Evolutionary conservation across 1,140 invertebrate genomes (phyloP), one percentile per base, ranked within the genome.

Genomic region (Heliconius himera): DNA sequence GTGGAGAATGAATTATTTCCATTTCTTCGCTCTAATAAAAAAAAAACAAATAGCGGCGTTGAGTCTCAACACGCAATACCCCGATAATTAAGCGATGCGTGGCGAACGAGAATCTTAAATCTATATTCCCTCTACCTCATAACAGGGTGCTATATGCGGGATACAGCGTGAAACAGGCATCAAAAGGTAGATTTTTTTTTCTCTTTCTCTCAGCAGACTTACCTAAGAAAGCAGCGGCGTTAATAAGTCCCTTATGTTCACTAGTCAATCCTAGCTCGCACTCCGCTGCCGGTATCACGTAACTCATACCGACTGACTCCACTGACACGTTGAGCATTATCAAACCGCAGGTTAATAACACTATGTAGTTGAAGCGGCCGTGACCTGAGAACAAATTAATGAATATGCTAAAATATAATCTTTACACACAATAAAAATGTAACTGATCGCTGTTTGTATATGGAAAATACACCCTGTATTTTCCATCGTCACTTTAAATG

Each of bases 251-350:
- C 83, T 96, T 96, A 70, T 96, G 88, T 11, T 94, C 88, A 38
- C 94, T 95, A 16, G 93, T 92, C 26, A 96, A 88, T 4, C 94
- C 78, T 8, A 96, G 91, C 78, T 96, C 96, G 78, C 96, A 96
- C 83, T 96, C 95, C 0, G 95, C 96, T 3, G 95, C 95, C 0
- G 96, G 95, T 82, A 96, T 90, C 22, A 96, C 96, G 78, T 96
- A 96, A 75, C 94, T 95, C 90, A 95, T 95, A 16, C 95, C 94
- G 1, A 95, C 90, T 0, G 95, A 95, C 87, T 95, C 95, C 92
- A 95, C 94, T 20, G 95, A 92, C 4, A 95, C 88, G 86, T 95
- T 94, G 76, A 95, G 87, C 71, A 95, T 92, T 4, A 95, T 95
- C 20, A 96, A 95, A 29, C 94, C 90, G 82, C 93, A 86, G 76